A percentile compares a stretch with the other conserved stretches of the same genome.
phyloP scores from a whole-genome alignment of 2,797 vertebrate genomes.

The Merluccius polli region DNA sequence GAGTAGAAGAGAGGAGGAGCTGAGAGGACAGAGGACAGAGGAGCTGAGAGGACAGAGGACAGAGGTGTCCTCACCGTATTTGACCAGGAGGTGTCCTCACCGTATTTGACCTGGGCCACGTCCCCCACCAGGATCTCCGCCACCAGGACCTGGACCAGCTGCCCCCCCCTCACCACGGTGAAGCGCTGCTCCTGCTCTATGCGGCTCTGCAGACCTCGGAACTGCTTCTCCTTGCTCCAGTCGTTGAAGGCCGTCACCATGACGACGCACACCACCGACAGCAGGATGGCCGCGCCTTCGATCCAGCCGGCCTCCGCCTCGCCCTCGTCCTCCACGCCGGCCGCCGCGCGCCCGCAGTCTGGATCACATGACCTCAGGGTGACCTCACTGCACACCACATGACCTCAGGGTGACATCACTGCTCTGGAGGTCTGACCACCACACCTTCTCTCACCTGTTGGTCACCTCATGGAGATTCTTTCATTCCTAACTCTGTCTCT shows the following conservation, averaged over 20 bases:
- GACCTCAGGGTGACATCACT: too few species aligned
- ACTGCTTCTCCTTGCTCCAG: conserved; percentile 99
- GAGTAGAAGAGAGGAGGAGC: too few species aligned
- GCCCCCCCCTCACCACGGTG: conserved; percentile 80
- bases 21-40: too few species aligned
- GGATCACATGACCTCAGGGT: conserved; percentile 1
- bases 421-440: too few species aligned
- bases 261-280: conserved; percentile 93
- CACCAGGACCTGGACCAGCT: conserved; percentile 88
- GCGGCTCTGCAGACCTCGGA: conserved; percentile 92
- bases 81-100: conserved; percentile 78
- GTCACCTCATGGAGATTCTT: too few species aligned
- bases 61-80: conserved; percentile 78
- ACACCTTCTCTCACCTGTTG: too few species aligned
- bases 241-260: conserved; percentile 99
- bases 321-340: conserved; percentile 80
- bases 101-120: conserved; percentile 94
- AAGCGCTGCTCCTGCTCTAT: conserved; percentile 98
- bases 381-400: too few species aligned
- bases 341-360: conserved; percentile 84
- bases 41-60: neutral
- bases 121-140: conserved; percentile 92
- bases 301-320: conserved; percentile 95
- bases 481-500: neutral
- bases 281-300: conserved; percentile 93